Conservation (phyloP, 2,797 vertebrate genomes). For the Gymnothorax javanicus region DNA sequence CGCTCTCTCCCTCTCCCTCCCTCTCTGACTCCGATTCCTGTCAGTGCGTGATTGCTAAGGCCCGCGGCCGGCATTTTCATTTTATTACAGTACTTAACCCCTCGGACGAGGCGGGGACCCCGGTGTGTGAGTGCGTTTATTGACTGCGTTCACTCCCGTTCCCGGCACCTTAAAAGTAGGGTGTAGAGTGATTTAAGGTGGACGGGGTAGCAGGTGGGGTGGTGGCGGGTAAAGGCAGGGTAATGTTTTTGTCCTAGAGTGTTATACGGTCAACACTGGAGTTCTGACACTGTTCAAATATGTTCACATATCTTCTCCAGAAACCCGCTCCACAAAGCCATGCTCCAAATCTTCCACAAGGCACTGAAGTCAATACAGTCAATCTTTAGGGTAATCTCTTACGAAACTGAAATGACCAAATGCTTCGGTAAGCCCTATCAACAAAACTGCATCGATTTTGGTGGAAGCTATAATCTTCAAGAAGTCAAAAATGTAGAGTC, state of each 20-base stretch:
- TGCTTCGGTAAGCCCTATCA: neutral
- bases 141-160: constrained; percentile 25
- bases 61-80: constrained; percentile 2
- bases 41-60: neutral
- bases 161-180: neutral
- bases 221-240: no score
- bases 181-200: neutral
- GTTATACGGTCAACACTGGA: neutral
- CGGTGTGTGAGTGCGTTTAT: constrained; percentile 25
- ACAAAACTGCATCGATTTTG: neutral
- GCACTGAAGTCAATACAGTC: neutral
- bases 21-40: neutral
- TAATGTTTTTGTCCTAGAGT: neutral
- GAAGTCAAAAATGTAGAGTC: no score
- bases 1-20: neutral
- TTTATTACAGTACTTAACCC: constrained; percentile 47
- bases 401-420: neutral
- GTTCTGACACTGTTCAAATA: neutral
- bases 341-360: neutral
- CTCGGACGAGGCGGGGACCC: constrained; percentile 13
- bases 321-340: neutral
- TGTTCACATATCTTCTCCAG: neutral
- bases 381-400: neutral
- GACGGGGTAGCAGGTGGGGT: neutral
- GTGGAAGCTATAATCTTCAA: neutral